A percentile compares a stretch with the other conserved stretches of the same genome.
Conservation (phyloP, 2,888 invertebrate genomes). For the Trichacis sp. region DNA sequence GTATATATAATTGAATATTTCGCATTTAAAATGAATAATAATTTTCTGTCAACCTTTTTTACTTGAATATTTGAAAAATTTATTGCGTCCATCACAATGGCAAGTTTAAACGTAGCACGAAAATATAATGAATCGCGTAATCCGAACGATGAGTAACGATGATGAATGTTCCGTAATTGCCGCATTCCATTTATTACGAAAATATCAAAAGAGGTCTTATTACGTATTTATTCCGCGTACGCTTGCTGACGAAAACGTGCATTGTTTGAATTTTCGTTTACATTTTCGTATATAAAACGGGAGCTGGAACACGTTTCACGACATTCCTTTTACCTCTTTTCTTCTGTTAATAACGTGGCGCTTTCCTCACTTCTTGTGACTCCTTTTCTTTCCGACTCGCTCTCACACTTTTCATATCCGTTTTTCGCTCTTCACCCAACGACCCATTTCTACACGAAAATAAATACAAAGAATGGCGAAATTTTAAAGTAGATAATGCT, state of each 20-base stretch:
- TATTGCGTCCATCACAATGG: too few species aligned
- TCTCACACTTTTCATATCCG: slow-evolving; percentile 13
- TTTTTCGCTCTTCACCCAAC: background rate
- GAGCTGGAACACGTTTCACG: slow-evolving; percentile 4
- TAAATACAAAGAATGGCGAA: slow-evolving; percentile 1
- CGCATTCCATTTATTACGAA: background rate
- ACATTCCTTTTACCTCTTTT: background rate
- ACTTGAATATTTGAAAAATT: too few species aligned
- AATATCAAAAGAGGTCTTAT: background rate
- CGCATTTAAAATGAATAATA: too few species aligned
- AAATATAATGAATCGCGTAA: background rate
- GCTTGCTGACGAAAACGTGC: background rate
- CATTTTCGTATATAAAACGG: background rate
- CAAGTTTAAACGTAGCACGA: too few species aligned
- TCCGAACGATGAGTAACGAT: background rate
- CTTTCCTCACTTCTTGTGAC: slow-evolving; percentile 8
- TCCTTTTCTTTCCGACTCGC: slow-evolving; percentile 4
- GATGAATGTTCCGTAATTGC: background rate
- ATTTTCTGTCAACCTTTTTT: too few species aligned
- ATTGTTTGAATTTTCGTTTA: slow-evolving; percentile 5
- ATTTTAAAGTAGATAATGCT: background rate
- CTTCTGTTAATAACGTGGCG: slow-evolving; percentile 18
- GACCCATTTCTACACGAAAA: slow-evolving; percentile 5
- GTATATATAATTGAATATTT: too few species aligned
- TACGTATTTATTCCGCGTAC: background rate